A percentile compares a stretch with the other conserved stretches of the same genome.
Conservation (phyloP, 37 sponge, comb jelly and placozoan genomes). For the Hexactinellida sp. region DNA sequence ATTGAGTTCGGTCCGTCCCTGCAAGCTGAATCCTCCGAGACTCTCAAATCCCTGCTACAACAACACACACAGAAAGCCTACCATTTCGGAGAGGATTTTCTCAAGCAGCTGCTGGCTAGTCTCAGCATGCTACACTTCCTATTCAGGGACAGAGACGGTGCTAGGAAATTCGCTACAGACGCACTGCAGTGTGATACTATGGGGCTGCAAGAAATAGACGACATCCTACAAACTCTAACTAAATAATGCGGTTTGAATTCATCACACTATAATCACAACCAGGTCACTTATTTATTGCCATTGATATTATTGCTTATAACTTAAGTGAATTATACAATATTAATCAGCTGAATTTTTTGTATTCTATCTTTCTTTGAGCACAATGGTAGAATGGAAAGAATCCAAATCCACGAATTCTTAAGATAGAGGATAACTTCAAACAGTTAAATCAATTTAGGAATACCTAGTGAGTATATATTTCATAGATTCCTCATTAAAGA, state of each 20-base stretch:
- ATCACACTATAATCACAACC: background rate
- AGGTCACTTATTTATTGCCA: background rate
- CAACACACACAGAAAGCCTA: background rate
- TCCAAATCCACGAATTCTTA: too few species aligned
- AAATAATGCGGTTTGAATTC: background rate
- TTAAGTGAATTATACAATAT: too few species aligned
- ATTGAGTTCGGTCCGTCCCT: background rate
- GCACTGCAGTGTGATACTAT: slow-evolving; percentile 3
- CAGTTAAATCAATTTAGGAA: too few species aligned
- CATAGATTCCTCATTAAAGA: too few species aligned
- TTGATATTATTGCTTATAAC: too few species aligned
- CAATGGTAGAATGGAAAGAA: too few species aligned
- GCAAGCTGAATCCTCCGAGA: background rate
- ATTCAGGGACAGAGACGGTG: background rate
- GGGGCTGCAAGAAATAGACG: background rate
- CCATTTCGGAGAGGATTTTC: background rate
- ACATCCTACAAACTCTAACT: background rate
- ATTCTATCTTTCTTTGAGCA: too few species aligned
- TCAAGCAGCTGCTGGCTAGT: background rate
- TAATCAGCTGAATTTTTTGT: too few species aligned
- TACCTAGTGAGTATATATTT: too few species aligned
- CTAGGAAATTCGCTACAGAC: background rate
- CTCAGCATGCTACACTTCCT: background rate
- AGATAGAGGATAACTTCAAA: too few species aligned
- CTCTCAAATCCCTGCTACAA: background rate